Conservation (phyloP, 2,113 vertebrate genomes). For the Apodemus speciosus region DNA sequence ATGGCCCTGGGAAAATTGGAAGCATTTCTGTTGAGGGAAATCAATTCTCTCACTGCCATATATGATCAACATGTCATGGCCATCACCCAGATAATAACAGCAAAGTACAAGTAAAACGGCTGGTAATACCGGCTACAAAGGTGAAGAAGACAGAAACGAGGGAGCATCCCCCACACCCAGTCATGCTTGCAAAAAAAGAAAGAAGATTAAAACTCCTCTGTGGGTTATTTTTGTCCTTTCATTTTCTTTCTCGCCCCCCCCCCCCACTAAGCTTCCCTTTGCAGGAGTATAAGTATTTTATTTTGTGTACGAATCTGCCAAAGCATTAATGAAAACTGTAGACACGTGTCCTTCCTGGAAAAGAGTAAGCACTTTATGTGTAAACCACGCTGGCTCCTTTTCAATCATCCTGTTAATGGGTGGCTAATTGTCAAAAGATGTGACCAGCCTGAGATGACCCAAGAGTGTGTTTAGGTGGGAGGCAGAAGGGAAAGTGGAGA, state of each 20-base stretch:
- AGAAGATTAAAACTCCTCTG: slow-evolving; percentile 59
- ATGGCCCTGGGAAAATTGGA: slow-evolving; percentile 98
- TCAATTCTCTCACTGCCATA: slow-evolving; percentile 97
- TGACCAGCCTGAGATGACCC: slow-evolving; percentile 86
- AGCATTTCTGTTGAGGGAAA: slow-evolving; percentile 96
- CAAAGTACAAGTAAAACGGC: slow-evolving; percentile 89
- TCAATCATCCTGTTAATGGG: slow-evolving; percentile 89
- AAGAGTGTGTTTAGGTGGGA: slow-evolving; percentile 86
- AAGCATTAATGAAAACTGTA: slow-evolving; percentile 83
- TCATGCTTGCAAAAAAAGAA: slow-evolving; percentile 72
- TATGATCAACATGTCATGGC: slow-evolving; percentile 94
- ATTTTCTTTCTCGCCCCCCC: background rate
- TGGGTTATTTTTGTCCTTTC: slow-evolving; percentile 58
- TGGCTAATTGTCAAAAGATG: slow-evolving; percentile 87
- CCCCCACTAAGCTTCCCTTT: background rate
- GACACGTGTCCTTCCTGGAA: slow-evolving; percentile 85
- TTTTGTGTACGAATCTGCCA: slow-evolving; percentile 78
- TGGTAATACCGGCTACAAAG: slow-evolving; percentile 86
- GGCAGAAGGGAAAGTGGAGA: slow-evolving; percentile 82
- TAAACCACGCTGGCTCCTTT: slow-evolving; percentile 83
- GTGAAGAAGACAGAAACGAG: slow-evolving; percentile 75
- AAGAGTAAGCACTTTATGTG: slow-evolving; percentile 82
- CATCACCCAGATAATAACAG: slow-evolving; percentile 92
- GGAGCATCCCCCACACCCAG: slow-evolving; percentile 68
- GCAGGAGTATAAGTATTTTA: slow-evolving; percentile 69